Conservation (phyloP, 2,113 vertebrate species). For the Opisthocomus hoazin region DNA sequence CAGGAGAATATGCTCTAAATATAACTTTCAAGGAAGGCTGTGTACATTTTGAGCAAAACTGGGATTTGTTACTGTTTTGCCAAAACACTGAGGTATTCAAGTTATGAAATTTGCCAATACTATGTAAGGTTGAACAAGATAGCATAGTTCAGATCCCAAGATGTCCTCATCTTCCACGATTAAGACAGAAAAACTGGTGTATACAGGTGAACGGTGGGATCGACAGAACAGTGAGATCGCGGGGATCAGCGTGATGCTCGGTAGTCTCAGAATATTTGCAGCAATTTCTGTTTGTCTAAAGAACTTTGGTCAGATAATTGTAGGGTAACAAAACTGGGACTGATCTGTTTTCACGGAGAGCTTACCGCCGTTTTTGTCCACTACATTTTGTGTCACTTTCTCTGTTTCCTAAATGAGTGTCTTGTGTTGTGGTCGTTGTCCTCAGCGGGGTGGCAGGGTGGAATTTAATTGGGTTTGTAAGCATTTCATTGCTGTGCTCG, state of each 20-base stretch:
- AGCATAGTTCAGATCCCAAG: background rate
- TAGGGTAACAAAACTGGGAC: background rate
- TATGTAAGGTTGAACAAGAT: background rate
- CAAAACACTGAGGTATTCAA: background rate
- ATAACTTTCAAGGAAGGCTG: background rate
- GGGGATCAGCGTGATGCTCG: background rate
- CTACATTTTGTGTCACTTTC: background rate
- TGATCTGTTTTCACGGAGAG: background rate
- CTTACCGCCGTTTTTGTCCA: fast-evolving
- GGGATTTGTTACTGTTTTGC: background rate
- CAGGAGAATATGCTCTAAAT: fast-evolving
- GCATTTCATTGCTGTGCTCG: background rate
- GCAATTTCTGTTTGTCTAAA: background rate
- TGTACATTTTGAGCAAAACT: background rate
- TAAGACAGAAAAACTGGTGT: background rate
- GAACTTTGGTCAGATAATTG: background rate
- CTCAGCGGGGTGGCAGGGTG: background rate
- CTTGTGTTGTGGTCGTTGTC: background rate
- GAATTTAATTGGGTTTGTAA: background rate
- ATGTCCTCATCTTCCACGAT: background rate
- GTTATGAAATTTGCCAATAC: fast-evolving
- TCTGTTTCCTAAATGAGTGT: background rate
- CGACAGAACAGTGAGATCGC: background rate
- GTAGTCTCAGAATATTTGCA: background rate
- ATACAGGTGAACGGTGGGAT: background rate